Base-by-base conservation (phyloP, 2,797 vertebrate species). In the Sarcoramphus papa region DNA sequence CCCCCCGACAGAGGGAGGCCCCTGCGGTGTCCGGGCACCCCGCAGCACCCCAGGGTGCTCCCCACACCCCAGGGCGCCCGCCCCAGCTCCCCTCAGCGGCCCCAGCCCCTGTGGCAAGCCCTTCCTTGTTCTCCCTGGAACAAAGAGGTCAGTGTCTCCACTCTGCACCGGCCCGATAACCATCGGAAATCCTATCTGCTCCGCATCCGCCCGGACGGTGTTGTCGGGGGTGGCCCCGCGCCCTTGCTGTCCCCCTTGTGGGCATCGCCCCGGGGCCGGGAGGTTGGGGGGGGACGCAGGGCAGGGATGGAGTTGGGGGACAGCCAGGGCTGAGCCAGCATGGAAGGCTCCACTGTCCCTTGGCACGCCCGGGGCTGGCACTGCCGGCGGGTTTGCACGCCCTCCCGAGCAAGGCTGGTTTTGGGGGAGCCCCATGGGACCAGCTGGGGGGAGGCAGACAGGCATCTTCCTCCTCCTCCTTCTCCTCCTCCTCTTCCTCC, bases 101-200 rank as follows among this genome's bases (percentile, higher is more conserved):
- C 93, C 68, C 79, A 40, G 84, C 45, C 76, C 62, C 31, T 12
- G 62, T 14, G 85, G 85, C 74, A 94, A 94, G 96, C 94, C 65
- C 31, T 73, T 85, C 97, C 97, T 97, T 98, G 97, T 98, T 97
- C 96, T 95, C 96, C 97, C 98, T 97, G 96, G 97, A 98, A 99
- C 99, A 99, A 99, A 99, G 99, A 98, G 99, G 98, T 98, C 98
- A 98, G 98, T 99, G 99, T 99, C 97, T 98, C 74, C 0, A 51
- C 69, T 84, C 90, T 40, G 92, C 97, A 97, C 96, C 94, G 3
- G 96, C 95, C 91, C 4, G 98, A 99, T 99, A 98, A 98, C 98
- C 98, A 99, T 99, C 98, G 59, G 98, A 99, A 99, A 98, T 98
- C 97, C 98, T 94, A 98, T 98, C 99, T 98, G 94, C 47, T n/a